A percentile compares a stretch with the other conserved stretches of the same genome.
Conservation (phyloP, 1,140 invertebrate genomes). For the Stegodyphus dumicola region DNA sequence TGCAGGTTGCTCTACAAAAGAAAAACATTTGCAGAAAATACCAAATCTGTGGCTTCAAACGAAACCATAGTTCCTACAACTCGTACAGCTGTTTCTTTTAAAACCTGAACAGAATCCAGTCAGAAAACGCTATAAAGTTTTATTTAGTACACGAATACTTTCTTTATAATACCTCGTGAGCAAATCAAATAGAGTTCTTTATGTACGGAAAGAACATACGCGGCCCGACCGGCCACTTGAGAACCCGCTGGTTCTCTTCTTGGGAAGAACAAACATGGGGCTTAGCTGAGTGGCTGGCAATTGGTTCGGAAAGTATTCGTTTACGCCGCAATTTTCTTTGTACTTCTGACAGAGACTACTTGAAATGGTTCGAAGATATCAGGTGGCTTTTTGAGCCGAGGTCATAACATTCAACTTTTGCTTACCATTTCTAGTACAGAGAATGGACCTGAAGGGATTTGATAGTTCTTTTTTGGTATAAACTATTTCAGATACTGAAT, state of each 20-base stretch:
- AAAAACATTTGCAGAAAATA: no score
- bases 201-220: not conserved
- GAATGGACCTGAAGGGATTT: no score
- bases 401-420: no score
- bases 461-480: no score
- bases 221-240: constrained; percentile 3
- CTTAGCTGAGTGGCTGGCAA: constrained; percentile 17
- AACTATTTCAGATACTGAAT: no score
- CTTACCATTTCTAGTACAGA: no score
- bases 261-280: constrained; percentile 40
- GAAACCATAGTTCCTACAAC: not conserved
- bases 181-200: no score
- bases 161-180: no score
- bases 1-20: no score
- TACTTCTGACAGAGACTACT: not conserved
- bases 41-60: no score
- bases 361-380: constrained; percentile 17
- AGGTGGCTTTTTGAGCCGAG: constrained; percentile 18
- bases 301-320: constrained; percentile 19
- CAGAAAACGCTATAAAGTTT: not conserved
- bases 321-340: constrained; percentile 33
- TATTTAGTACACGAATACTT: no score
- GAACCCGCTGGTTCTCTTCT: not conserved
- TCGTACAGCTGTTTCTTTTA: constrained; percentile 1
- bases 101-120: not conserved